Base-by-base conservation (phyloP, 2,113 vertebrate genomes). In the Baryphthengus martii region DNA sequence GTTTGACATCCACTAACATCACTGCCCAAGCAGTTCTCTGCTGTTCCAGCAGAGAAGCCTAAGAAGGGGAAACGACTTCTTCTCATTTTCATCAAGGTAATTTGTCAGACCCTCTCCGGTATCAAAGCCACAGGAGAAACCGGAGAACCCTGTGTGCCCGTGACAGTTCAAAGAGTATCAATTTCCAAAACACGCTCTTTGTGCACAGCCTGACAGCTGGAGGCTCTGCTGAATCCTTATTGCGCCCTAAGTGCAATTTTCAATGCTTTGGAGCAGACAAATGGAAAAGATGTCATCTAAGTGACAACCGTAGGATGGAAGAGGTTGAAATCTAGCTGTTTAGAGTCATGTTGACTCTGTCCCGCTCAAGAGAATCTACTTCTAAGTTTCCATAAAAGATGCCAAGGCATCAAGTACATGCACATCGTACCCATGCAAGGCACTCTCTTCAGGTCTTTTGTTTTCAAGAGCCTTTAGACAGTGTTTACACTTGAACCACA, bases 41-140 rank as follows among this genome's bases (percentile, higher is more conserved):
- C 59, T 37, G 47, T 14, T 81, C 52, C 81, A 87, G 77, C 73
- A 55, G 39, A 35, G 52, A 73, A 62, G 40, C 15, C 33, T 31
- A 79, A 35, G 13, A 23, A 62, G 53, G 49, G 33, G 23, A 95
- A 82, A 85, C 0, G 0, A 59, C 42, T 52, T 65, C 33, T 58
- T 13, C 24, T 45, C 16, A 14, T 39, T 76, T 59, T 55, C 56
- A 47, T 90, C 70, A 52, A 85, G 55, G 44, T 79, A 73, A 90
- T 74, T 79, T 86, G 47, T 84, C 75, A 96, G 68, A 89, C 25
- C 33, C 17, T 74, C 72, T 92, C 88, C n/a, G 58, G 61, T 61
- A 86, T 61, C 82, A 91, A 93, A 85, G 75, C 75, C 95, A n/a
- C 68, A 91, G 31, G 47, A 88, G 84, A 92, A 94, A 92, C 25